Percentiles rank a stretch among this genome's conserved stretches.
phyloP scores from a whole-genome alignment of 2,888 invertebrate species.

The Scotopteryx bipunctaria region DNA sequence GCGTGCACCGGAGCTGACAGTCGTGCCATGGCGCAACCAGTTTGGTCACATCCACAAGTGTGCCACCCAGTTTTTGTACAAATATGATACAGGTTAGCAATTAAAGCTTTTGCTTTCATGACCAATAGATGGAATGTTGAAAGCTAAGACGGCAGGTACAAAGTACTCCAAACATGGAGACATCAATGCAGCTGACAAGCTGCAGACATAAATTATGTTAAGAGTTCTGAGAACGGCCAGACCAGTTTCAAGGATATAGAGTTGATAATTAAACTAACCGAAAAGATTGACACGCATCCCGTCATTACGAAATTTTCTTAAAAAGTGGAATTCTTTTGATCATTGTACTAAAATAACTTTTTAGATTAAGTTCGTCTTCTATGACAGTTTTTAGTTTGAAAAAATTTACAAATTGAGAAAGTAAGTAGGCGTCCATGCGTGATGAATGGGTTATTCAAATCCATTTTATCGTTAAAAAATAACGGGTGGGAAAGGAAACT shows the following conservation, averaged over 20 bases:
- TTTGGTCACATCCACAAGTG: constrained; percentile 40
- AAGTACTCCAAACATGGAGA: constrained; percentile 10
- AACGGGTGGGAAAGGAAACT: constrained; percentile 63
- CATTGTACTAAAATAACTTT: not conserved
- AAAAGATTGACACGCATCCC: constrained; percentile 20
- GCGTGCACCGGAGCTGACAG: constrained; percentile 51
- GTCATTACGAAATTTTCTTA: constrained; percentile 21
- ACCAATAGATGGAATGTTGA: constrained; percentile 12
- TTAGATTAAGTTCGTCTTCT: not conserved
- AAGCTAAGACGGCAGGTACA: constrained; percentile 3
- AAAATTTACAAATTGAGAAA: constrained; percentile 47
- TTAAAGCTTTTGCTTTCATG: constrained; percentile 16
- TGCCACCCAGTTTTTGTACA: constrained; percentile 34
- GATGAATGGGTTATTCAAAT: constrained; percentile 51
- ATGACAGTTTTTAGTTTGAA: not conserved
- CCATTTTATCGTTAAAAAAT: constrained; percentile 47
- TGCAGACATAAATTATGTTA: constrained; percentile 17
- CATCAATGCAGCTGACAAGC: constrained; percentile 18
- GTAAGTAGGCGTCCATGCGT: constrained; percentile 44
- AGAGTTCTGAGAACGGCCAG: constrained; percentile 11
- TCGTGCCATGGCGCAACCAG: constrained; percentile 47
- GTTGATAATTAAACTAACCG: constrained; percentile 15
- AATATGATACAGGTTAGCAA: constrained; percentile 24
- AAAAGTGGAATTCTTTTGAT: constrained; percentile 5
- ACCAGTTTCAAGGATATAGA: constrained; percentile 20